phyloP scores from a whole-genome alignment of 2,888 invertebrate species.

The Ochropleura leucogaster region DNA sequence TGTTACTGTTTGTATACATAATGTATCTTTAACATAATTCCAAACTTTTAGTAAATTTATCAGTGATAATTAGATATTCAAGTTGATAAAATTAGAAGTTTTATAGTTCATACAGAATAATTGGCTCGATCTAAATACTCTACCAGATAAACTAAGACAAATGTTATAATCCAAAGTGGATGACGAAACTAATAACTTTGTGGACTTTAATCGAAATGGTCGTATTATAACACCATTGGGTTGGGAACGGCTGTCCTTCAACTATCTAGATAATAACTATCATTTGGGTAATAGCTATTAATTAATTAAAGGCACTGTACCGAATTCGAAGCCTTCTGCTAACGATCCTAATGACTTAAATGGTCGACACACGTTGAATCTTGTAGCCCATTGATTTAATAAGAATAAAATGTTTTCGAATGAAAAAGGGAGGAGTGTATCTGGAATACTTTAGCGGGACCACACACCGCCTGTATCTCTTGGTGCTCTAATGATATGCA shows the following conservation, averaged over 20 bases:
- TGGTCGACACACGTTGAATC: conserved; percentile 79
- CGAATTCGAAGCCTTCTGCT: conserved; percentile 81
- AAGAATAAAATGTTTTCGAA: conserved; percentile 78
- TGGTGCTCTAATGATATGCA: conserved; percentile 89
- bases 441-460: conserved; percentile 81
- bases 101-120: conserved; percentile 38
- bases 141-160: conserved; percentile 42
- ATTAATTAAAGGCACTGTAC: conserved; percentile 84
- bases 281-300: conserved; percentile 83
- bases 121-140: conserved; percentile 31
- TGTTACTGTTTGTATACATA: conserved; percentile 41
- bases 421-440: conserved; percentile 76
- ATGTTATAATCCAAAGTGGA: conserved; percentile 37
- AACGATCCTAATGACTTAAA: conserved; percentile 84
- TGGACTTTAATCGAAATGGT: conserved; percentile 54
- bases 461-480: conserved; percentile 85
- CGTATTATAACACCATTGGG: conserved; percentile 66
- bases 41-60: conserved; percentile 14
- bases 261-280: conserved; percentile 79
- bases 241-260: conserved; percentile 69
- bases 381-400: conserved; percentile 84
- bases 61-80: conserved; percentile 17
- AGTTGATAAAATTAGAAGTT: conserved; percentile 41
- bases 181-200: conserved; percentile 59
- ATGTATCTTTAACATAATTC: conserved; percentile 50